Evolutionary conservation across 2,113 vertebrate species (phyloP).

Genomic region (Ranitomeya imitator): DNA sequence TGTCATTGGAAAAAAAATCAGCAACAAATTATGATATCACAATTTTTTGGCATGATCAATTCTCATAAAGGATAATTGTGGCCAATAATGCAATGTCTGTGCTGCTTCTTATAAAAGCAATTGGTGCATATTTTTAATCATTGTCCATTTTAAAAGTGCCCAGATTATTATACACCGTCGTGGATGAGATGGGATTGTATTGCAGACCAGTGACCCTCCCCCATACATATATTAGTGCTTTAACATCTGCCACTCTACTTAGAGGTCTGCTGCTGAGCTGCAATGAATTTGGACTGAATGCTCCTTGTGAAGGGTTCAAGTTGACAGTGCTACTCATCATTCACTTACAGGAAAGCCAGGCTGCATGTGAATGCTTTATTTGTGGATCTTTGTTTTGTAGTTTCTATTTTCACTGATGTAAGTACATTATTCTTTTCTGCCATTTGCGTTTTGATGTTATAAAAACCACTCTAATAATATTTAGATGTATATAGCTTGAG

Average conservation of each 20-base stretch:
- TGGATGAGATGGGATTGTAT: neutral
- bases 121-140: neutral
- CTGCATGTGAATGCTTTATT: conserved; percentile 20
- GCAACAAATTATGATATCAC: neutral
- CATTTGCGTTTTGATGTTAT: neutral
- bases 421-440: conserved; percentile 22
- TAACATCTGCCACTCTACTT: conserved; percentile 46
- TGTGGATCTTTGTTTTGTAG: conserved; percentile 27
- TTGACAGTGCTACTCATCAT: conserved; percentile 18
- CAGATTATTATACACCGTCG: conserved; percentile 10
- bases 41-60: neutral
- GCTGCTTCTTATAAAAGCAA: neutral
- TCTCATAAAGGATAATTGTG: neutral
- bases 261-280: conserved; percentile 32
- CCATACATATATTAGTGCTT: conserved; percentile 39
- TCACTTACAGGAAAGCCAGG: conserved; percentile 5
- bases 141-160: neutral
- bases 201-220: conserved; percentile 29
- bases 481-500: neutral
- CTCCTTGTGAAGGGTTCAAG: conserved; percentile 29
- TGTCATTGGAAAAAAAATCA: neutral
- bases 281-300: conserved; percentile 34
- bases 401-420: conserved; percentile 17
- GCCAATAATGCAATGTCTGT: neutral
- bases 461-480: neutral